Conservation (phyloP, 2,113 vertebrate genomes). For the Eolophus roseicapilla region DNA sequence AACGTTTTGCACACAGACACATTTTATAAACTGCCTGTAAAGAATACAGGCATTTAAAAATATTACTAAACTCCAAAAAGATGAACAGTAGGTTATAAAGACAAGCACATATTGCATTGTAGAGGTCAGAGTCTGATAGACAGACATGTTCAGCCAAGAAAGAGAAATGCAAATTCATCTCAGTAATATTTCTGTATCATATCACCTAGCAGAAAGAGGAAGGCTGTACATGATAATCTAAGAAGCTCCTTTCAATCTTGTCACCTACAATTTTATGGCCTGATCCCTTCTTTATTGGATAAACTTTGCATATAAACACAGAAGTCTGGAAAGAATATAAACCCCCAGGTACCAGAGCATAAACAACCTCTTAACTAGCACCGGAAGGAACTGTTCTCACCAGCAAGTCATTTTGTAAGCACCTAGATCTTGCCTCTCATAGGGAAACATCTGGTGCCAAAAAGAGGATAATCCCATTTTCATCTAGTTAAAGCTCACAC, state of each 20-base stretch:
- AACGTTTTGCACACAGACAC: background rate
- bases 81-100: background rate
- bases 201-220: background rate
- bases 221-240: background rate
- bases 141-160: background rate
- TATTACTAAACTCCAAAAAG: background rate
- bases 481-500: slow-evolving; percentile 21
- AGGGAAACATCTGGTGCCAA: slow-evolving; percentile 41
- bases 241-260: background rate
- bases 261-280: background rate
- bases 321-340: background rate
- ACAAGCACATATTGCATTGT: background rate
- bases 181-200: background rate
- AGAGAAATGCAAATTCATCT: background rate
- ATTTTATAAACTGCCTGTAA: background rate
- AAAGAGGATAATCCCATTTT: slow-evolving; percentile 5
- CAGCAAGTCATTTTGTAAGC: background rate
- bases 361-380: slow-evolving; percentile 8
- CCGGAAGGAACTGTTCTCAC: background rate
- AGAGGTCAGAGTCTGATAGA: background rate
- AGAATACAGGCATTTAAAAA: slow-evolving; percentile 3
- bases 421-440: background rate
- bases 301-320: background rate
- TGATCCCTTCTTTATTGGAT: background rate
- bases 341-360: background rate